Conservation (phyloP, 2,113 vertebrate genomes). For the Phalacrocorax brasilianus region DNA sequence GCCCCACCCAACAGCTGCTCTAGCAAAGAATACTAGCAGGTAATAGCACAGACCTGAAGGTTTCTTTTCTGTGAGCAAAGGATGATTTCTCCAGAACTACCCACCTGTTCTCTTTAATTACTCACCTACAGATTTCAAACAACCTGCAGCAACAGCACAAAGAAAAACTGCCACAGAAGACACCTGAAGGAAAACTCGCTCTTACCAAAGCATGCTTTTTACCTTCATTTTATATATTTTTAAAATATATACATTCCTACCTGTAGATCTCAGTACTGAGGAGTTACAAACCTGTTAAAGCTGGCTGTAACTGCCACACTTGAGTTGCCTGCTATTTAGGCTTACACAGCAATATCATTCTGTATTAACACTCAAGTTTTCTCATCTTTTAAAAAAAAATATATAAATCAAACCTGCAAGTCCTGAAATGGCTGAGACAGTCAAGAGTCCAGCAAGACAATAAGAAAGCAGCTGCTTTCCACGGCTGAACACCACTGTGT, state of each 20-base stretch:
- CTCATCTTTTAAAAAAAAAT: not conserved
- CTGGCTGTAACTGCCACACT: slow-evolving; percentile 52
- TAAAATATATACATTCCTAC: slow-evolving; percentile 54
- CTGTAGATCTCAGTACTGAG: slow-evolving; percentile 67
- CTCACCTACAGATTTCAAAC: slow-evolving; percentile 12
- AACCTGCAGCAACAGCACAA: slow-evolving; percentile 22
- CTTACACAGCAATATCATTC: not conserved
- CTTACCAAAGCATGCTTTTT: not conserved
- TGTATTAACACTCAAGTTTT: slow-evolving; percentile 51
- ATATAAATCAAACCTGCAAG: slow-evolving; percentile 56
- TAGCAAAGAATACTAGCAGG: not conserved
- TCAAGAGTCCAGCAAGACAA: slow-evolving; percentile 76
- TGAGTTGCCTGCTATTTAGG: slow-evolving; percentile 2
- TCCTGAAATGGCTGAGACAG: slow-evolving; percentile 73
- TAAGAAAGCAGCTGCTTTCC: slow-evolving; percentile 62
- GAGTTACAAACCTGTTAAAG: slow-evolving; percentile 58
- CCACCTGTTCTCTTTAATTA: slow-evolving; percentile 40
- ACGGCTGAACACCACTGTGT: slow-evolving; percentile 41
- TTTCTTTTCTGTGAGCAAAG: slow-evolving; percentile 7
- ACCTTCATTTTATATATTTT: slow-evolving; percentile 5
- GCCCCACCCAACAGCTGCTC: slow-evolving; percentile 72
- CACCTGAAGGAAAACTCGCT: not conserved
- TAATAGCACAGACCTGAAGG: slow-evolving; percentile 25
- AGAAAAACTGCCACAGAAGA: not conserved
- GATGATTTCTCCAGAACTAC: slow-evolving; percentile 32